Percentiles rank a stretch among this genome's conserved stretches.
These are phyloP conservation scores for Chrysochloris asiatica DNA, from an alignment of 2,113 vertebrate genomes.

Conservation along the genomic window DNA sequence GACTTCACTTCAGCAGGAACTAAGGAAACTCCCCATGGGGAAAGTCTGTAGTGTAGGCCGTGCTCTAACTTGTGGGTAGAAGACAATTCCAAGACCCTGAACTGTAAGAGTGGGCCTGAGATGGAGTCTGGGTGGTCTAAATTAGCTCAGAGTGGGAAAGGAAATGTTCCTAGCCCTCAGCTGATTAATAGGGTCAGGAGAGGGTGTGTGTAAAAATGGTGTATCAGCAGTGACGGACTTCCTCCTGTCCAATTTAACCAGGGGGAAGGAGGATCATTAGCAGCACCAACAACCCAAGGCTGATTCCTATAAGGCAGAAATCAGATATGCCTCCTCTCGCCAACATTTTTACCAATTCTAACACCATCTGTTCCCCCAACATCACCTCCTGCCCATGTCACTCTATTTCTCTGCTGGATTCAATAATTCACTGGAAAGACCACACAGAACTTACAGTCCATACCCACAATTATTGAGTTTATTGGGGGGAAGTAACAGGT, in stretches of 20 bases:
- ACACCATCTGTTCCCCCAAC: too few species aligned
- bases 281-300: background rate
- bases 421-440: background rate
- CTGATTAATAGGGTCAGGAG: background rate
- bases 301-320: background rate
- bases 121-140: slow-evolving; percentile 1
- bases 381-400: too few species aligned
- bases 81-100: slow-evolving; percentile 1
- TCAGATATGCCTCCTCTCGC: background rate
- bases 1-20: slow-evolving; percentile 37
- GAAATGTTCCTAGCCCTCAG: background rate
- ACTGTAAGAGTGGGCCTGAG: background rate
- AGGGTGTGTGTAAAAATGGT: background rate
- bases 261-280: background rate
- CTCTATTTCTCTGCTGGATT: background rate
- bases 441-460: too few species aligned
- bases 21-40: slow-evolving; percentile 50
- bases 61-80: background rate
- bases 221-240: too few species aligned
- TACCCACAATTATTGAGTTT: background rate
- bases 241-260: too few species aligned
- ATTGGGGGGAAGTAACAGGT: background rate
- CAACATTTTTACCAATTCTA: too few species aligned
- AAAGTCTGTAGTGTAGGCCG: background rate
- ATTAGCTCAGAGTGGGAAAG: background rate